These are phyloP conservation scores for Manduca sexta DNA, from an alignment of 1,140 invertebrate genomes.

Conservation along the genomic window DNA sequence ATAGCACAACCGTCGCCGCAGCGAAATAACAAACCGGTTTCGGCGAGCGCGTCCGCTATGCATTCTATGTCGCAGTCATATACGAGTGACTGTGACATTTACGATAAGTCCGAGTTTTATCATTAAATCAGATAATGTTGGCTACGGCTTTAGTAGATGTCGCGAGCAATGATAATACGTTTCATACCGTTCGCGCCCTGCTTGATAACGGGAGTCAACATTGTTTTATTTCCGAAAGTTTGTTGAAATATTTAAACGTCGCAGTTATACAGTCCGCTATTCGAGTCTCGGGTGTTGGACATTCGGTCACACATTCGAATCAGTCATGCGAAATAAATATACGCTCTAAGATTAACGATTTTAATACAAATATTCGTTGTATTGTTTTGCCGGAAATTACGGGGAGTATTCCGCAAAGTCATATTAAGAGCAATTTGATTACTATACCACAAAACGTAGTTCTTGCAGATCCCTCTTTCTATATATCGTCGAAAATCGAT, in stretches of 20 bases:
- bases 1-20: background rate
- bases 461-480: slow-evolving; percentile 23
- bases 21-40: background rate
- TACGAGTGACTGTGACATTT: background rate
- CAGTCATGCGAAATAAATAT: slow-evolving; percentile 11
- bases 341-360: slow-evolving; percentile 7
- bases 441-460: slow-evolving; percentile 16
- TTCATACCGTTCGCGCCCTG: slow-evolving; percentile 9
- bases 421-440: background rate
- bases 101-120: background rate
- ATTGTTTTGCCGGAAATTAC: slow-evolving; percentile 9
- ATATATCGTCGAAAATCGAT: slow-evolving; percentile 15
- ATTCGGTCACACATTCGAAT: slow-evolving; percentile 9
- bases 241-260: slow-evolving; percentile 8
- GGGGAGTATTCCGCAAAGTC: background rate
- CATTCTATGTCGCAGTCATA: background rate
- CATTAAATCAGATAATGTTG: slow-evolving; percentile 7
- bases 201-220: slow-evolving; percentile 18
- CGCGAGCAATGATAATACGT: slow-evolving; percentile 4
- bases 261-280: slow-evolving; percentile 15
- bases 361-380: slow-evolving; percentile 11
- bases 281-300: slow-evolving; percentile 10
- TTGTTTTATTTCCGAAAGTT: slow-evolving; percentile 12
- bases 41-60: background rate
- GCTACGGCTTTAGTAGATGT: slow-evolving; percentile 12